Conservation (phyloP, 2,113 vertebrate genomes). For the Ailuropoda melanoleuca region DNA sequence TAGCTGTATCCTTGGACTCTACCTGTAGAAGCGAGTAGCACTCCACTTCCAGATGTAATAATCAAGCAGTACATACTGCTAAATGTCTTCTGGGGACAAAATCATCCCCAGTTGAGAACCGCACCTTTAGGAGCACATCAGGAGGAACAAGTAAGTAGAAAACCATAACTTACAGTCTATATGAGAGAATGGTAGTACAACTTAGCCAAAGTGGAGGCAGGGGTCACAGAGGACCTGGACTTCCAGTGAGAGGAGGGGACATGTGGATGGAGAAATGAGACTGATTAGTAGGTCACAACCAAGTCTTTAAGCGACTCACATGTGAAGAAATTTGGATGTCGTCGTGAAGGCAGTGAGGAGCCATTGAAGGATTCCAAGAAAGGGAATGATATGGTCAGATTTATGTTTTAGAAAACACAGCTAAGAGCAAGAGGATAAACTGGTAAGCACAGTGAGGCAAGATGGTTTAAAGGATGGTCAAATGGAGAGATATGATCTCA, state of each 20-base stretch:
- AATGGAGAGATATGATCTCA: fast-evolving
- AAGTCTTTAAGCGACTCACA: background rate
- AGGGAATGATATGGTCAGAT: background rate
- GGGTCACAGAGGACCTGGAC: background rate
- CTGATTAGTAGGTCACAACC: background rate
- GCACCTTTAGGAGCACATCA: background rate
- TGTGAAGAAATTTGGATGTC: background rate
- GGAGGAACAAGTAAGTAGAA: background rate
- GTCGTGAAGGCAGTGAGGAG: background rate
- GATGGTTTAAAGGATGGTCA: background rate
- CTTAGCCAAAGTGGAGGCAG: no score
- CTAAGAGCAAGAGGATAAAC: background rate
- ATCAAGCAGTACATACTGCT: background rate
- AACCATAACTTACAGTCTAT: background rate
- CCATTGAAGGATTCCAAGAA: background rate
- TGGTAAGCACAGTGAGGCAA: no score
- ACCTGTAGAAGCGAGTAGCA: background rate
- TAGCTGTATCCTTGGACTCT: background rate
- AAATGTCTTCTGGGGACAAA: background rate
- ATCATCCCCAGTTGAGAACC: background rate
- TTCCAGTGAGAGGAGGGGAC: background rate
- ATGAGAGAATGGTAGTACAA: fast-evolving
- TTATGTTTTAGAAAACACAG: background rate
- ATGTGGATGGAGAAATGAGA: background rate
- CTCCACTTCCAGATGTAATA: background rate